Conservation (phyloP, 1,140 invertebrate species). For the Episyrphus balteatus region DNA sequence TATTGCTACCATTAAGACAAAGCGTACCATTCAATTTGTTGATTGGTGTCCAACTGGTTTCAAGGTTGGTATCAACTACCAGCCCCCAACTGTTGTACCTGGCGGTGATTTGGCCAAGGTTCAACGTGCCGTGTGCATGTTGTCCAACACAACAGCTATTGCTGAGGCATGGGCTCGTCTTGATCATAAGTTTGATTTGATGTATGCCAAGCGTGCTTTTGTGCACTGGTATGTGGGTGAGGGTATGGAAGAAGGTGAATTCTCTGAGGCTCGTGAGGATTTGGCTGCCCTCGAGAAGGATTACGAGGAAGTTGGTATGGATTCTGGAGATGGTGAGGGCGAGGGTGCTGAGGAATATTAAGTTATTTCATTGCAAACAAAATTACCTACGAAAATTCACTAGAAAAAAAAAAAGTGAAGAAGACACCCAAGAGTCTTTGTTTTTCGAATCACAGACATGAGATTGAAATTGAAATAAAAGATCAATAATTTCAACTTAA, state of each 20-base stretch:
- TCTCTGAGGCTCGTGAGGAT: slow-evolving; percentile 78
- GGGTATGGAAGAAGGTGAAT: slow-evolving; percentile 79
- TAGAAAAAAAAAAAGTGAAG: too few relatives aligned
- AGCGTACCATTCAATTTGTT: slow-evolving; percentile 76
- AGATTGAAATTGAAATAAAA: too few relatives aligned
- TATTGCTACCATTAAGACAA: slow-evolving; percentile 76
- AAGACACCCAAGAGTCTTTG: too few relatives aligned
- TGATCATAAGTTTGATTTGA: slow-evolving; percentile 74
- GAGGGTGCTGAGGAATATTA: slow-evolving; percentile 62
- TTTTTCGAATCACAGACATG: too few relatives aligned
- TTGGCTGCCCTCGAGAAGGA: slow-evolving; percentile 74
- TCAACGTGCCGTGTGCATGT: slow-evolving; percentile 63
- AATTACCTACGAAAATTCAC: too few relatives aligned
- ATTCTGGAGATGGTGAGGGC: slow-evolving; percentile 59
- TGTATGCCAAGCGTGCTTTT: slow-evolving; percentile 75
- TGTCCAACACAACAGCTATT: slow-evolving; percentile 75
- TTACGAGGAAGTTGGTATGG: slow-evolving; percentile 70
- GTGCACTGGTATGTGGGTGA: slow-evolving; percentile 80
- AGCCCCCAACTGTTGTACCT: slow-evolving; percentile 70
- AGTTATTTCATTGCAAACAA: slow-evolving; percentile 9
- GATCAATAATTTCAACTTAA: too few relatives aligned
- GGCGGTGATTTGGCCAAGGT: slow-evolving; percentile 69
- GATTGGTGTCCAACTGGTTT: slow-evolving; percentile 87
- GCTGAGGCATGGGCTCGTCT: slow-evolving; percentile 66
- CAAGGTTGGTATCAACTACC: slow-evolving; percentile 72